Percentiles rank a stretch among this genome's conserved stretches.
phyloP scores from a whole-genome alignment of 2,797 vertebrate genomes.

The Sylvilagus floridanus region DNA sequence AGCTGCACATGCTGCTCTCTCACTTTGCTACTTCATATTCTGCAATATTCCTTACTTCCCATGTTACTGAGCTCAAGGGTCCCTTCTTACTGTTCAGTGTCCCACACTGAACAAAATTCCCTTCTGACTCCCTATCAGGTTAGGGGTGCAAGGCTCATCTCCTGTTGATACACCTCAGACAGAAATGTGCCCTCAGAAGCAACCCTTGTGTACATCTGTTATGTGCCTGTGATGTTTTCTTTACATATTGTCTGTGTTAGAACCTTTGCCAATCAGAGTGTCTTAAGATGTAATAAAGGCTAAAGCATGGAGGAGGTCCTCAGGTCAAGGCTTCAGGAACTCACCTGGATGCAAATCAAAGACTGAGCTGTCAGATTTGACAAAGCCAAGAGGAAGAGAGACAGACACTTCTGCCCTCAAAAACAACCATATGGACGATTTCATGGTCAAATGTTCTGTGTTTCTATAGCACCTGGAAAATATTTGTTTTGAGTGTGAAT shows the following conservation, averaged over 20 bases:
- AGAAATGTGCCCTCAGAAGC: not conserved
- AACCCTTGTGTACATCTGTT: not conserved
- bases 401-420: not conserved
- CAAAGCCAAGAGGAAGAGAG: slow-evolving; percentile 44
- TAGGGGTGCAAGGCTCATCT: not conserved
- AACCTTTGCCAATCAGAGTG: not conserved
- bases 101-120: not conserved
- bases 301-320: not conserved
- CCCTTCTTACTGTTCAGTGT: not conserved
- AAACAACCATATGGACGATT: not conserved
- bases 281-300: not conserved
- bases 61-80: not conserved
- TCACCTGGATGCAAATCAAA: not conserved
- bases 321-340: not conserved
- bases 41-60: not conserved
- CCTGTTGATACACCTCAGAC: not conserved
- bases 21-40: not conserved
- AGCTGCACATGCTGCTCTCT: not conserved
- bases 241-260: not conserved
- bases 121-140: not conserved
- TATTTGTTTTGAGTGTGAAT: slow-evolving; percentile 59
- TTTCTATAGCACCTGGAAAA: slow-evolving; percentile 42
- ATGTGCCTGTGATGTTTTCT: not conserved
- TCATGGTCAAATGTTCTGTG: not conserved
- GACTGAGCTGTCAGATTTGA: not conserved